Percentiles rank a stretch among this genome's conserved stretches.
Conservation (phyloP, 2,113 vertebrate species). For the Felis catus region DNA sequence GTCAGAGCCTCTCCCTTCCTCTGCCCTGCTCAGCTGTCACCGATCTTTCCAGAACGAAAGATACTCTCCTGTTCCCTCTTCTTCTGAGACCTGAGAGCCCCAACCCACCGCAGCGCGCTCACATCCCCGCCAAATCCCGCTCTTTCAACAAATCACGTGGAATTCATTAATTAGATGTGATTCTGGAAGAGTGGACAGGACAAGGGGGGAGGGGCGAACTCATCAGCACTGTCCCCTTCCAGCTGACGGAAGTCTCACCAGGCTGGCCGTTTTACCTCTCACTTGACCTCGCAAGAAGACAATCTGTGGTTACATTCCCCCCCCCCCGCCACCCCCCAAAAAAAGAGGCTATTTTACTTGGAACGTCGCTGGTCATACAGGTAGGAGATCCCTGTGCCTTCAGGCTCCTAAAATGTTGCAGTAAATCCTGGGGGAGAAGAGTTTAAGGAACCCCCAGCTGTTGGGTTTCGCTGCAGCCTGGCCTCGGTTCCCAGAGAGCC, state of each 20-base stretch:
- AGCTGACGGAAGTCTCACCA: not conserved
- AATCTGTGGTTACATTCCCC: accelerated
- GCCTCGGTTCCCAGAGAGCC: not conserved
- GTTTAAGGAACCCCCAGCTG: not conserved
- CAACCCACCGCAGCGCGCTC: not conserved
- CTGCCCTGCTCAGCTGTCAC: not conserved
- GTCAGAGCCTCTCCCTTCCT: no score
- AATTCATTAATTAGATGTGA: not conserved
- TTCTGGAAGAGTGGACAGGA: not conserved
- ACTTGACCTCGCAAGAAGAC: not conserved
- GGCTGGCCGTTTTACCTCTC: not conserved
- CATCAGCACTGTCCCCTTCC: not conserved
- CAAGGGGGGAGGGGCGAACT: not conserved
- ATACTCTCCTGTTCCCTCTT: not conserved
- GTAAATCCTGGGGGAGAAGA: not conserved
- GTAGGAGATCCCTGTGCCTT: accelerated
- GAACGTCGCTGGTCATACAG: not conserved
- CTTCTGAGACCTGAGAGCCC: not conserved
- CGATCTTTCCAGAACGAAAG: not conserved
- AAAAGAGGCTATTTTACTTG: not conserved
- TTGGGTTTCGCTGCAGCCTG: not conserved
- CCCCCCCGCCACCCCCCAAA: no score
- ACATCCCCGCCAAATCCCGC: accelerated
- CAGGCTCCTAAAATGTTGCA: not conserved
- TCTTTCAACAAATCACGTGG: not conserved